phyloP scores from a whole-genome alignment of 2,888 invertebrate species.

The Xestobium rufovillosum region DNA sequence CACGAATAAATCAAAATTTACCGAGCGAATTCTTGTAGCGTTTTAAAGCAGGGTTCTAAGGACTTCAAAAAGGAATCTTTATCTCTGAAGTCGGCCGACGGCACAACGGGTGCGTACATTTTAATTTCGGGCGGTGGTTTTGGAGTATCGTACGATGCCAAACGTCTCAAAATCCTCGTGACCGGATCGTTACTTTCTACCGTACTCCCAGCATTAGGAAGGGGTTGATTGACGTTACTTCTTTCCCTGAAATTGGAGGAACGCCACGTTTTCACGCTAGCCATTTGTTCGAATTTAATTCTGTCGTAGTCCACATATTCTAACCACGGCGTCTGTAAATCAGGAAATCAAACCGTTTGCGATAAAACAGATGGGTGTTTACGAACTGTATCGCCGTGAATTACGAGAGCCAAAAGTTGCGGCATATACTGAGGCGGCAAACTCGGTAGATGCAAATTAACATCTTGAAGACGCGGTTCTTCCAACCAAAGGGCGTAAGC shows the following conservation, averaged over 20 bases:
- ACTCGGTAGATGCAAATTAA: slow-evolving; percentile 56
- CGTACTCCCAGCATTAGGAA: slow-evolving; percentile 32
- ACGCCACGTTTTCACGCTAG: slow-evolving; percentile 50
- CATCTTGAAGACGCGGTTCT: slow-evolving; percentile 65
- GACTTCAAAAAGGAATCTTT: slow-evolving; percentile 34
- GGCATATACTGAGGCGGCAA: slow-evolving; percentile 68
- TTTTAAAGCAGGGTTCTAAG: slow-evolving; percentile 39
- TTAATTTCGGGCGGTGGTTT: slow-evolving; percentile 50
- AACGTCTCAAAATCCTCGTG: slow-evolving; percentile 50
- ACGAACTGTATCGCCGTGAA: slow-evolving; percentile 55
- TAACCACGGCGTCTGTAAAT: slow-evolving; percentile 53
- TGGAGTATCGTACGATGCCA: slow-evolving; percentile 59
- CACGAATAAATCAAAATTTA: slow-evolving; percentile 28
- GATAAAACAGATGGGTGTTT: no score
- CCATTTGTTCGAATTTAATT: slow-evolving; percentile 48
- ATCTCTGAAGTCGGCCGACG: slow-evolving; percentile 30
- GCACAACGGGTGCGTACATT: slow-evolving; percentile 40
- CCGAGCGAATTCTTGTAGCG: slow-evolving; percentile 44
- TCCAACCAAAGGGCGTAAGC: slow-evolving; percentile 70
- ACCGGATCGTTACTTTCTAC: slow-evolving; percentile 44
- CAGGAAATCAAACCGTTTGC: slow-evolving; percentile 7
- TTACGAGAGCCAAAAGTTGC: slow-evolving; percentile 52
- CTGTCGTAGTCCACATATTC: slow-evolving; percentile 56
- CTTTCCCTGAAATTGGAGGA: slow-evolving; percentile 45
- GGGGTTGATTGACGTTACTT: slow-evolving; percentile 36